Evolutionary conservation across 2,888 invertebrate species (phyloP).

Genomic region (Dynastes grantii): DNA sequence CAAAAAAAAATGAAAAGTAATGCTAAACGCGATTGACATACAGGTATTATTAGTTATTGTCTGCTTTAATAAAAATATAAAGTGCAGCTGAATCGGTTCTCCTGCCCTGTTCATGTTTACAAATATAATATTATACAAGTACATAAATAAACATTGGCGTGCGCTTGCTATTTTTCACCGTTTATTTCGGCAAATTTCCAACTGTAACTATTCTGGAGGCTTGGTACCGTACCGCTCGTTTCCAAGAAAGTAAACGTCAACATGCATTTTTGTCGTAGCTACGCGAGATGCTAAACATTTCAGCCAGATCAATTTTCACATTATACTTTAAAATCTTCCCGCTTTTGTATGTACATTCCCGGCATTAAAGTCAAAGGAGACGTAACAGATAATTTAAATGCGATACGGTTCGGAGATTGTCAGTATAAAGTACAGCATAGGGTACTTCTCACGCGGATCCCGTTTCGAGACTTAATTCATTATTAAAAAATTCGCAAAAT

Average conservation of each 20-base stretch:
- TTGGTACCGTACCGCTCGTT: constrained; percentile 7
- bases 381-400: constrained; percentile 31
- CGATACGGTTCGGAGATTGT: constrained; percentile 18
- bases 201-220: constrained; percentile 7
- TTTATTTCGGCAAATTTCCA: constrained; percentile 40
- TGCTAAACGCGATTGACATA: no score
- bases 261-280: constrained; percentile 18
- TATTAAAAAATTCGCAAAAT: constrained; percentile 36
- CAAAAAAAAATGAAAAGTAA: no score
- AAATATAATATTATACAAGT: no score
- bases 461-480: constrained; percentile 26
- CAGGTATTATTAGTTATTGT: no score
- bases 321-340: constrained; percentile 17
- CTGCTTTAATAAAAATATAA: no score
- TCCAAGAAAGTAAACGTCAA: constrained; percentile 33
- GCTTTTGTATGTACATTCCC: neutral
- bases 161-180: neutral
- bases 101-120: no score
- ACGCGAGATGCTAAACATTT: neutral
- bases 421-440: neutral
- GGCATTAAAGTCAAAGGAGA: constrained; percentile 4
- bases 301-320: constrained; percentile 19
- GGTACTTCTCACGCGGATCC: neutral
- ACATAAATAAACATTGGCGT: no score
- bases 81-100: no score